Base-by-base conservation (phyloP, 2,888 invertebrate genomes). In the Oscheius sp. region DNA sequence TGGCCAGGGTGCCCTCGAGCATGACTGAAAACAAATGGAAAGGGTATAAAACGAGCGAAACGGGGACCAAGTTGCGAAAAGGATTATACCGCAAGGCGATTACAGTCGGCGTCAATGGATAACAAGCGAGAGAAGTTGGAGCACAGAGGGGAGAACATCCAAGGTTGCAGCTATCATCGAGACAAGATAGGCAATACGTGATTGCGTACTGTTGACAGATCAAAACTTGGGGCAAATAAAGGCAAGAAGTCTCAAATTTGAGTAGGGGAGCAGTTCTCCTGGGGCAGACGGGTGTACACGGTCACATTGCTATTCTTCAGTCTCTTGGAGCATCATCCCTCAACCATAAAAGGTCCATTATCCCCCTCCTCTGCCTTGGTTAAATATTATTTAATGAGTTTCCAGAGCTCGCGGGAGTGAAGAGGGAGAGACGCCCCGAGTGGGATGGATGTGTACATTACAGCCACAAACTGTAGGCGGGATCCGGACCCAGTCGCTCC, bases 1-100 rank as follows among this genome's bases (percentile, higher is more conserved):
- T 75, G 45, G 77, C 72, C 45, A 73, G 25, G 5, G 35, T 35
- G 35, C 9, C 35, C 21, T 58, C 59, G 12, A 43, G 18, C 55
- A 58, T 69, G 29, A 13, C 45, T 63, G 43, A 16, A 63, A 63
- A 63, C n/a, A 43, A 46, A 13, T n/a, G n/a, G 29, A 35, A 35
- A n/a, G 35, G 59, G 59, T 16, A 35, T n/a, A 35, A 18, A 16
- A 59, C 27, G n/a, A 27, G 41, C 16, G 35, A 35, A 35, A 9
- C 35, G 35, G 35, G 35, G 35, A 35, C 35, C 35, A 35, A 35
- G 23, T 43, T 59, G 59, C 59, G 59, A 5, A 59, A 21, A 9
- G 61, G 61, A 61, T 61, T 61, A 61, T 6, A 25, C 16, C 41
- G 18, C 41, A 18, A 61, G 41, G 23, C 61, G 61, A 61, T 61